Base-by-base conservation (phyloP, 2,113 vertebrate species). In the Lepidothrix coronata region DNA sequence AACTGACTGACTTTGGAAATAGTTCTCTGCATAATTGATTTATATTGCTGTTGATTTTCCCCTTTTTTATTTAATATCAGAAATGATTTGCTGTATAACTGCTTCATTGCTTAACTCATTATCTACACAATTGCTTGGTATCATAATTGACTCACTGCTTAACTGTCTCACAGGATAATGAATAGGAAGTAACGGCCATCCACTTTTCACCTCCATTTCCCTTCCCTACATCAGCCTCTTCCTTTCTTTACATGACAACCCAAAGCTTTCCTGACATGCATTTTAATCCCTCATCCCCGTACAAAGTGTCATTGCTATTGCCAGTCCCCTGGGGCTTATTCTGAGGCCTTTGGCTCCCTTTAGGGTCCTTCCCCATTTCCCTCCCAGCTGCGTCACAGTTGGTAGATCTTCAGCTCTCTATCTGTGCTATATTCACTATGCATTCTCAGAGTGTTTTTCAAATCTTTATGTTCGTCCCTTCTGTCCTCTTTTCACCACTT, bases 51-150 rank as follows among this genome's bases (percentile, higher is more conserved):
- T 96, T 95, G 94, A 97, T 92, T 95, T 80, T 78, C 35, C n/a
- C 92, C 80, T 87, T 97, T 97, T 95, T 96, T 96, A 95, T 95
- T 95, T 91, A 95, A 95, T 91, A 91, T 52, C 52, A 92, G 72
- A 91, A 96, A 95, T 78, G 0, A 95, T 85, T 89, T 87, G 68
- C 89, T 92, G 39, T 92, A 14, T 92, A 92, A 97, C 80, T 77
- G 86, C 89, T 93, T 93, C 95, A 91, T 80, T 94, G 94, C 94
- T 91, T 95, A 97, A 75, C 86, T 95, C 86, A 95, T 95, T 95
- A 95, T 87, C 96, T 92, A 86, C 77, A 87, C 83, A 75, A 95
- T 78, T 92, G 72, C 80, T 93, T 68, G 44, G 57, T 68, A 92
- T 82, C 44, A 63, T 87, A 96, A 94, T 81, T 95, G 95, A 93